Percentiles rank a stretch among this genome's conserved stretches.
Evolutionary conservation across 2,888 invertebrate species (phyloP).

Genomic region (Drosophila leonis): DNA sequence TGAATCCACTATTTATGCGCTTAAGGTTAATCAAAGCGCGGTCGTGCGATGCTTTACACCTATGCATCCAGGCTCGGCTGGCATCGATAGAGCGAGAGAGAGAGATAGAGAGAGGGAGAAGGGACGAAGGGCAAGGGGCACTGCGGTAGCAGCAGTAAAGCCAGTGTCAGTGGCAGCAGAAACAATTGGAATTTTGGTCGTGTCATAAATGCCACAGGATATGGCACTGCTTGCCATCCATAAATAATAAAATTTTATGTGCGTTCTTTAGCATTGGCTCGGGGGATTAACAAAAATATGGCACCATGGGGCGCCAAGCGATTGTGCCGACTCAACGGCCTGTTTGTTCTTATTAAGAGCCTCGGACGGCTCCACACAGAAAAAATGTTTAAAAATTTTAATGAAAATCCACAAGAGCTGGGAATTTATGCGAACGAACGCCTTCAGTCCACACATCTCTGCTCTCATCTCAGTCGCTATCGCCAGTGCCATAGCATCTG

Average conservation of each 20-base stretch:
- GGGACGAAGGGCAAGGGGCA: slow-evolving; percentile 8
- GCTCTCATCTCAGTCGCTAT: neutral
- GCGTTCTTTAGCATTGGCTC: slow-evolving; percentile 68
- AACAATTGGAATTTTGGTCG: slow-evolving; percentile 78
- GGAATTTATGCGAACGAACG: slow-evolving; percentile 60
- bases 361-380: slow-evolving; percentile 16
- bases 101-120: neutral
- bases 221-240: slow-evolving; percentile 74
- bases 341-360: slow-evolving; percentile 78
- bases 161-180: slow-evolving; percentile 54
- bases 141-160: slow-evolving; percentile 17
- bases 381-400: slow-evolving; percentile 74
- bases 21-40: slow-evolving; percentile 82
- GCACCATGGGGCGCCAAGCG: slow-evolving; percentile 79
- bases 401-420: slow-evolving; percentile 71
- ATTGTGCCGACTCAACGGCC: slow-evolving; percentile 82
- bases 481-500: slow-evolving; percentile 50
- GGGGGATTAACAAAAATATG: slow-evolving; percentile 73
- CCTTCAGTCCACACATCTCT: slow-evolving; percentile 24
- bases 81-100: neutral
- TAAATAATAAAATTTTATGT: slow-evolving; percentile 80
- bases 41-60: slow-evolving; percentile 76
- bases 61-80: slow-evolving; percentile 39
- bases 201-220: slow-evolving; percentile 81
- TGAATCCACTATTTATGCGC: slow-evolving; percentile 83